Percentiles rank a stretch among this genome's conserved stretches.
phyloP scores from a whole-genome alignment of 2,113 vertebrate genomes.

The Echinops telfairi region DNA sequence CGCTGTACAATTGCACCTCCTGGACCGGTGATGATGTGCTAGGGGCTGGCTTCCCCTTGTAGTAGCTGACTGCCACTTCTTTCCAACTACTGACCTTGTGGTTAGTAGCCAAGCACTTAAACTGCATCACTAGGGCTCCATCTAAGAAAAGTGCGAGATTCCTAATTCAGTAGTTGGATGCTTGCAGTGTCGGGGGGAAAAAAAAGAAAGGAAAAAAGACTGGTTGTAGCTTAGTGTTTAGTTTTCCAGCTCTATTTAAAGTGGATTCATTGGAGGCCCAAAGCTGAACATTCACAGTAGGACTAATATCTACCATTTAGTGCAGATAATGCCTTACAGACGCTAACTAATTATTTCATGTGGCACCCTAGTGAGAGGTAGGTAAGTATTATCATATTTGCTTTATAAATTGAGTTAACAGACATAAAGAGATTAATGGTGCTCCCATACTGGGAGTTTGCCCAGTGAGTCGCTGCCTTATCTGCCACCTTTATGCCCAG shows the following conservation, averaged over 20 bases:
- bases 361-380: slow-evolving; percentile 35
- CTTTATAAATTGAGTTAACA: slow-evolving; percentile 67
- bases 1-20: too few relatives aligned
- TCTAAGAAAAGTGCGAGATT: neutral
- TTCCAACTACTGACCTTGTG: neutral
- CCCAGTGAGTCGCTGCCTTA: neutral
- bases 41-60: too few relatives aligned
- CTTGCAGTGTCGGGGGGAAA: neutral
- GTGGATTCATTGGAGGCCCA: neutral
- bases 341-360: slow-evolving; percentile 60
- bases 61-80: neutral
- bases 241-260: neutral
- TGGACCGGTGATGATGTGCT: too few relatives aligned
- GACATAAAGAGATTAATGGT: slow-evolving; percentile 10
- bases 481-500: neutral
- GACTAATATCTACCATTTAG: slow-evolving; percentile 39
- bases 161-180: neutral
- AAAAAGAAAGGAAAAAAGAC: neutral
- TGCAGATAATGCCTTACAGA: slow-evolving; percentile 48
- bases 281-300: slow-evolving; percentile 31
- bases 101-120: neutral
- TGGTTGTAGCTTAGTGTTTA: neutral
- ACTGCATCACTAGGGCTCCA: neutral
- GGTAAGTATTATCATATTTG: slow-evolving; percentile 54
- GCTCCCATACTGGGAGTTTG: slow-evolving; percentile 27